Evolutionary conservation across 2,797 vertebrate species (phyloP).

Genomic region (Danio tinwini): DNA sequence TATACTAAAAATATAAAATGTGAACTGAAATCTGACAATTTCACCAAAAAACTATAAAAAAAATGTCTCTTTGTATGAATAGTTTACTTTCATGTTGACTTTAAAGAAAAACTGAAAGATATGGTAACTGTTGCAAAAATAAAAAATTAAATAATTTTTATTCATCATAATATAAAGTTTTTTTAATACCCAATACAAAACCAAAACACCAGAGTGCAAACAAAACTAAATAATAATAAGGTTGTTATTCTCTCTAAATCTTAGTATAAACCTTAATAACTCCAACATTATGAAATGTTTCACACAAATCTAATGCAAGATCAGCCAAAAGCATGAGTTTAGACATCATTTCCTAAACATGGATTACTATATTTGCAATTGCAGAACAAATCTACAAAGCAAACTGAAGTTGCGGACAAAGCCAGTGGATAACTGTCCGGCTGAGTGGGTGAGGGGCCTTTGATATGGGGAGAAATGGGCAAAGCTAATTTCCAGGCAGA

Average conservation of each 20-base stretch:
- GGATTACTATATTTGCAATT: background rate
- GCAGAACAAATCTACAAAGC: background rate
- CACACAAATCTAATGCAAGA: background rate
- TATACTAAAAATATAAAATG: no score
- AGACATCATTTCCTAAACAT: no score
- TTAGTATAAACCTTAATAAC: no score
- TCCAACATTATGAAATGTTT: background rate
- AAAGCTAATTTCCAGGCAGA: constrained; percentile 27
- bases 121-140: background rate
- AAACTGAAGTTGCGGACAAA: constrained; percentile 13
- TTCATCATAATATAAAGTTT: background rate
- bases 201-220: background rate
- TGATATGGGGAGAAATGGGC: constrained; percentile 18
- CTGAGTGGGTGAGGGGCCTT: constrained; percentile 33
- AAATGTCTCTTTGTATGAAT: no score
- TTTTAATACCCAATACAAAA: no score
- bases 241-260: no score
- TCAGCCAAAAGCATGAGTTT: no score
- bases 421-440: constrained; percentile 1
- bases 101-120: background rate
- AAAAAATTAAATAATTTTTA: background rate
- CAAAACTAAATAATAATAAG: background rate
- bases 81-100: background rate
- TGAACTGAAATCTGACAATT: no score
- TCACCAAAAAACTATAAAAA: no score